A percentile compares a stretch with the other conserved stretches of the same genome.
phyloP scores from a whole-genome alignment of 1,140 invertebrate species.

The Macrostomum lignano region DNA sequence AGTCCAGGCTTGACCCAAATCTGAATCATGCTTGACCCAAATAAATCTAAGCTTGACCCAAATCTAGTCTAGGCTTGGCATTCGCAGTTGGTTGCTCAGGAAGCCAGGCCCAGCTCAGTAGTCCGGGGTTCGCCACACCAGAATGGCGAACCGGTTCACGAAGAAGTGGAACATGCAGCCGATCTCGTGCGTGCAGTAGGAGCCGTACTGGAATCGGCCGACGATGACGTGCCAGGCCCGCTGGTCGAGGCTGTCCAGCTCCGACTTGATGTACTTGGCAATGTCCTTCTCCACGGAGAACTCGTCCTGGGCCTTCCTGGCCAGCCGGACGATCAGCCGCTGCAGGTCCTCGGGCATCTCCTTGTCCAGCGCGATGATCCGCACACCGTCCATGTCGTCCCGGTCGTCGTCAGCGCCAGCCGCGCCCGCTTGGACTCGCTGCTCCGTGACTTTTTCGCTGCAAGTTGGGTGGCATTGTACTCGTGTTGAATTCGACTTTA shows the following conservation, averaged over 20 bases:
- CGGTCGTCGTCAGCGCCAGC: background rate
- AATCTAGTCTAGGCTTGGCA: no score
- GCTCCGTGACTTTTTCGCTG: background rate
- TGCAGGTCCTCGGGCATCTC: background rate
- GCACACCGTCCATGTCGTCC: background rate
- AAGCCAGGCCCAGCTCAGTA: no score
- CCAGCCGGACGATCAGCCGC: background rate
- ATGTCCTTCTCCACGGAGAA: background rate
- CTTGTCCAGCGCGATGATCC: background rate
- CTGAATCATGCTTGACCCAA: no score
- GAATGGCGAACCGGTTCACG: background rate
- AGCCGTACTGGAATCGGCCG: background rate
- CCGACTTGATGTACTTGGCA: background rate
- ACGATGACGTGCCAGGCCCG: background rate
- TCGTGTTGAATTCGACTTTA: background rate
- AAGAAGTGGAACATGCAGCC: background rate
- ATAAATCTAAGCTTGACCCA: no score
- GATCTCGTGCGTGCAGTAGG: background rate
- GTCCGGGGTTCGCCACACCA: background rate
- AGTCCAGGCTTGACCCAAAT: no score
- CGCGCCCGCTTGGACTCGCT: background rate
- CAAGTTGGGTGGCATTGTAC: background rate
- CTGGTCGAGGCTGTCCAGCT: background rate
- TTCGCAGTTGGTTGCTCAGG: no score
- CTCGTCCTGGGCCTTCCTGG: background rate